phyloP scores from a whole-genome alignment of 2,888 invertebrate species.

The Eupithecia vulgata region DNA sequence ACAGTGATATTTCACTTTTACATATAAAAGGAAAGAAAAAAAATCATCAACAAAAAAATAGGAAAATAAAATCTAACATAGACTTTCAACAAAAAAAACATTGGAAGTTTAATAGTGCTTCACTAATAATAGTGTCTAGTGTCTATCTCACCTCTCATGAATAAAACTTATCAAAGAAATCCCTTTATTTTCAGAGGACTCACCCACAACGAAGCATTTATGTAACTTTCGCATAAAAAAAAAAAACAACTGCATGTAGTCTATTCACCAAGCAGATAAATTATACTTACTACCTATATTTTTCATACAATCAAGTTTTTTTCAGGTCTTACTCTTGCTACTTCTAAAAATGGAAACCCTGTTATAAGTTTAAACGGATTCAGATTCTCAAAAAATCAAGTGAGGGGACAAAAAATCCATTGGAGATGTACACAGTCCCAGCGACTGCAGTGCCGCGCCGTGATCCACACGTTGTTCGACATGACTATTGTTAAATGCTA shows the following conservation, averaged over 20 bases:
- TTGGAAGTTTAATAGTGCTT: too few relatives aligned
- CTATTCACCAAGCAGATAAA: background rate
- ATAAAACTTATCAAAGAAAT: background rate
- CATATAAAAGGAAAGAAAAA: too few relatives aligned
- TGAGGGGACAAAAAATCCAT: slow-evolving; percentile 1
- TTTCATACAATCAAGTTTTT: background rate
- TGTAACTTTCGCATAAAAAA: background rate
- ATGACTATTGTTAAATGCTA: slow-evolving; percentile 8
- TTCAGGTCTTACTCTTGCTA: background rate
- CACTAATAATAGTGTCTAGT: too few relatives aligned
- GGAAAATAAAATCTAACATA: too few relatives aligned
- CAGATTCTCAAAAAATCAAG: slow-evolving; percentile 10
- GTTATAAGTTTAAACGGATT: background rate
- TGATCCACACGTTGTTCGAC: slow-evolving; percentile 1
- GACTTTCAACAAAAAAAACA: too few relatives aligned
- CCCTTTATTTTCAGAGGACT: background rate
- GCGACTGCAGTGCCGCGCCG: background rate
- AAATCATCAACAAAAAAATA: too few relatives aligned
- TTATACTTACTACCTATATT: background rate
- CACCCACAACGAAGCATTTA: background rate
- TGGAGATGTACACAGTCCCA: background rate
- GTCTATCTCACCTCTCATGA: too few relatives aligned
- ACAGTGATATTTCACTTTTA: too few relatives aligned
- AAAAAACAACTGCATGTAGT: background rate
- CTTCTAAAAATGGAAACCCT: slow-evolving; percentile 2